Base-by-base conservation (phyloP, 2,888 invertebrate species). In the Hoplodrina blanda region DNA sequence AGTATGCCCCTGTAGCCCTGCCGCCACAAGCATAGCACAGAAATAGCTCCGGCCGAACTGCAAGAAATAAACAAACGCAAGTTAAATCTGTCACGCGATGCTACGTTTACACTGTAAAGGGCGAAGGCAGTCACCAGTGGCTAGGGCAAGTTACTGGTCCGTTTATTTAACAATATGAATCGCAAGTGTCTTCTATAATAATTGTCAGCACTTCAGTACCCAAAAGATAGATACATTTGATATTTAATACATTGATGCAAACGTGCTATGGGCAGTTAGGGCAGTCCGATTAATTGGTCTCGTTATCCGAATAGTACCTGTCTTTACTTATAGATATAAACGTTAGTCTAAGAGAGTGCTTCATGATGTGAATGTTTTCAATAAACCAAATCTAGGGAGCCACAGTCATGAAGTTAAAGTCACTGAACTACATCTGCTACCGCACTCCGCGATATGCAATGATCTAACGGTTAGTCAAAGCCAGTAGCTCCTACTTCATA, bases 31-130 rank as follows among this genome's bases (percentile, higher is more conserved):
- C 69, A 65, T 20, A 37, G 68, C 46, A 70, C 80, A 77, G 67
- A 81, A 84, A 84, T 83, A 84, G 62, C 76, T 53, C 30, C 78
- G 73, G 65, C 65, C 52, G 72, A 74, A 76, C 82, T 73, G 73
- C 54, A 62, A 74, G 70, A 74, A 80, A 83, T 84, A 84, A 84
- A 85, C 85, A 85, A 86, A 84, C 78, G 62, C 62, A 53, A 78
- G 83, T 78, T 83, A 83, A 83, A 83, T 83, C 80, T 83, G 83
- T 83, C 83, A 80, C 82, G 84, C 79, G 72, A 77, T 83, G 83
- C 82, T 71, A 69, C 75, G 73, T 77, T 82, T 52, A 67, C 44
- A 69, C 69, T 41, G 30, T 54, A 46, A 2, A 37, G 11, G 17
- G 19, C 8, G 41, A 15, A n/a, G 50, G 8, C 59, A 80, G 25